These are phyloP conservation scores for Ptychochromis oligacanthus DNA, from an alignment of 2,113 vertebrate genomes.

Conservation along the genomic window DNA sequence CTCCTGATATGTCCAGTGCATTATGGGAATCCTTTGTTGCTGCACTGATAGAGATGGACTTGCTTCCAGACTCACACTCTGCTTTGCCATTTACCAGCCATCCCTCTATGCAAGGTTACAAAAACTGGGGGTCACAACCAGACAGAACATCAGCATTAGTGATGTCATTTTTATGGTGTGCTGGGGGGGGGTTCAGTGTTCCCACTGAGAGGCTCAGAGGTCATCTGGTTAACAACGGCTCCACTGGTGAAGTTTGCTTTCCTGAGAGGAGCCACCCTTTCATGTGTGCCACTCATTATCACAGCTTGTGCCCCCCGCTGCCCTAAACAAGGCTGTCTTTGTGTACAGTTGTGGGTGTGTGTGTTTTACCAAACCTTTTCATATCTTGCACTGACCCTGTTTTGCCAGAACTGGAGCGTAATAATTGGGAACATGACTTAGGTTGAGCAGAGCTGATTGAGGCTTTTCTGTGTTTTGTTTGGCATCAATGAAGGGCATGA, in stretches of 20 bases:
- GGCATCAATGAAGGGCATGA: conserved; percentile 25
- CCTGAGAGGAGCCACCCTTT: conserved; percentile 65
- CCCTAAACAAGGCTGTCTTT: conserved; percentile 61
- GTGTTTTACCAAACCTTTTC: conserved; percentile 41
- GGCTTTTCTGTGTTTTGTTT: conserved; percentile 60
- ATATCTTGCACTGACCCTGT: conserved; percentile 49
- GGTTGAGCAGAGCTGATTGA: conserved; percentile 54
- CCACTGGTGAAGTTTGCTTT: conserved; percentile 67
- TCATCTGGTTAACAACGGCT: conserved; percentile 73
- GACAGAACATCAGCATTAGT: neutral
- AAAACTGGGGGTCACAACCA: too few relatives aligned
- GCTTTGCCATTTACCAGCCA: neutral
- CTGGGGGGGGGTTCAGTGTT: conserved; percentile 44
- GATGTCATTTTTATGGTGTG: neutral
- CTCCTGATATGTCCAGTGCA: neutral
- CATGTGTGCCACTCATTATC: conserved; percentile 76
- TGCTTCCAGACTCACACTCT: neutral
- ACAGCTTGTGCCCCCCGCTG: conserved; percentile 61
- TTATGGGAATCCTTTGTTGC: neutral
- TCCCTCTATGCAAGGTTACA: neutral
- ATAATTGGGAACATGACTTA: conserved; percentile 63
- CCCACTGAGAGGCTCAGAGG: conserved; percentile 66
- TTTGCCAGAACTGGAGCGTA: conserved; percentile 63
- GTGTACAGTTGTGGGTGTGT: conserved; percentile 31
- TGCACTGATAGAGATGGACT: neutral